Evolutionary conservation across 2,888 invertebrate genomes (phyloP), one percentile per base, ranked within the genome.

Genomic region (Drosophila tanythrix): DNA sequence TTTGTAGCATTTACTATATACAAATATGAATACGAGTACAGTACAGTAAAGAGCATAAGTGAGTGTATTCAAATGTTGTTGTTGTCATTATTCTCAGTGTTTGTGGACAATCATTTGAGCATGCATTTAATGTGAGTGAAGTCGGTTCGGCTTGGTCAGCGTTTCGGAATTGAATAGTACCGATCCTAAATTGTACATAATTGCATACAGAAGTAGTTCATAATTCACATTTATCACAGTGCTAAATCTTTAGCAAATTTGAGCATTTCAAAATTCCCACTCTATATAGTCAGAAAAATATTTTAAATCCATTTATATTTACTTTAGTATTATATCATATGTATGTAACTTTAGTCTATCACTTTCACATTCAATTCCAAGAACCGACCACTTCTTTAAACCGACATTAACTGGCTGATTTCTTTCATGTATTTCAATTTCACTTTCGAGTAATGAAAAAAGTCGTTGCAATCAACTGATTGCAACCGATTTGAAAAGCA

Each of bases 141-240:
- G 51, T 43, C 57, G 74, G 55, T 46, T 69, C 50, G 27, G 35
- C n/a, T 55, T 27, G 11, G 8, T 31, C 46, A 50, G 43, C 57
- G 62, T 50, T 60, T 56, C 43, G 53, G 61, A 59, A 74, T 50
- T 43, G 25, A 70, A 51, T 40, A 18, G n/a, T 52, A 57, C 31
- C 38, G 25, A 52, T 48, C 31, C 36, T 61, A 58, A 50, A 48
- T 52, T 55, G 40, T 58, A 52, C n/a, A 25, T 53, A 50, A n/a
- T 46, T 71, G 33, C 55, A 38, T 46, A 52, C 55, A 67, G 55
- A 50, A 68, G 27, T 48, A 55, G 36, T 58, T 52, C 36, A 58
- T 60, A 46, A 59, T 62, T 74, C 51, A 56, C 64, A 59, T 58
- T 69, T 77, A 80, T 77, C 76, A 77, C 76, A 75, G 65, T 80